These are phyloP conservation scores for Clivina fossor DNA, from an alignment of 2,888 invertebrate genomes.

Conservation along the genomic window DNA sequence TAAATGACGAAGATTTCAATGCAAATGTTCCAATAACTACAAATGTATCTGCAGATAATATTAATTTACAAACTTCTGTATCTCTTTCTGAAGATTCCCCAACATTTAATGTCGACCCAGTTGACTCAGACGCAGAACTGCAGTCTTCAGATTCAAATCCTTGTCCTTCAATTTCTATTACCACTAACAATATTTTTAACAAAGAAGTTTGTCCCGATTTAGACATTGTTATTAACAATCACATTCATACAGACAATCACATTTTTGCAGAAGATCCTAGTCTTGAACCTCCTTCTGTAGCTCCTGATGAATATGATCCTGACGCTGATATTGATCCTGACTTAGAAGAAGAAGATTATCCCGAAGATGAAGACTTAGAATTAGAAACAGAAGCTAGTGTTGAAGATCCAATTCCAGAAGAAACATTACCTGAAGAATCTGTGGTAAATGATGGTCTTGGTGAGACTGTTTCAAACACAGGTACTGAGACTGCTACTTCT, in stretches of 20 bases:
- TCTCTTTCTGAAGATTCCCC: background rate
- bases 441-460: conserved; percentile 36
- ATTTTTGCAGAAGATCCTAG: conserved; percentile 43
- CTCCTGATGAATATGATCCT: conserved; percentile 8
- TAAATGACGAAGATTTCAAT: no score
- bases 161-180: conserved; percentile 18
- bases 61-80: background rate
- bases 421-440: conserved; percentile 42
- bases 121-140: background rate
- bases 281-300: conserved; percentile 36
- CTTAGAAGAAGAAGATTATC: conserved; percentile 50
- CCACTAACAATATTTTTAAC: conserved; percentile 21
- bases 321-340: conserved; percentile 2
- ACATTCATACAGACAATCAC: conserved; percentile 55
- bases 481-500: conserved; percentile 32
- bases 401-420: conserved; percentile 51
- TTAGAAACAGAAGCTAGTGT: conserved; percentile 47
- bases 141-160: no score
- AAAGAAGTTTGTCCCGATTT: conserved; percentile 68
- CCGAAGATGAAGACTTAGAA: conserved; percentile 48
- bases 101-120: background rate
- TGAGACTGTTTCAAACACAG: conserved; percentile 38
- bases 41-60: no score
- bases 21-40: no score
- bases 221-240: conserved; percentile 70